Conservation (phyloP, 1,140 invertebrate genomes). For the Drosophila nannoptera region DNA sequence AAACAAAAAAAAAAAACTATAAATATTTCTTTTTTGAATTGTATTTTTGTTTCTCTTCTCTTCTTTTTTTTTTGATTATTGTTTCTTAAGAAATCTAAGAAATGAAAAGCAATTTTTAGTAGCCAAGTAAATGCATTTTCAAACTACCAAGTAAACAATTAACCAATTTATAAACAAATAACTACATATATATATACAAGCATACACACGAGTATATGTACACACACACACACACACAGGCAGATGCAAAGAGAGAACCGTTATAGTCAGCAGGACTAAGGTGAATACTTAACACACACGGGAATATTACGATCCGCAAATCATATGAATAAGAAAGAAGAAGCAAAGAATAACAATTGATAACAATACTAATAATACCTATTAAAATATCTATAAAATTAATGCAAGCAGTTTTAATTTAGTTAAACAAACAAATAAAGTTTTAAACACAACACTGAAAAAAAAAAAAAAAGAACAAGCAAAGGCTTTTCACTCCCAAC, state of each 20-base stretch:
- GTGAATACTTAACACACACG: conserved; percentile 28
- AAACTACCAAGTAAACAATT: conserved; percentile 40
- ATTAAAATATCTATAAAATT: conserved; percentile 39
- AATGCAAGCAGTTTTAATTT: conserved; percentile 54
- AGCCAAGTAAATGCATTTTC: conserved; percentile 53
- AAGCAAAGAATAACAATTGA: conserved; percentile 22
- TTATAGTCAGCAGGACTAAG: conserved; percentile 42
- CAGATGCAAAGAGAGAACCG: conserved; percentile 13
- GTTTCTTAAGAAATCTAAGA: conserved; percentile 32
- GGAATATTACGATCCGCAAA: conserved; percentile 2
- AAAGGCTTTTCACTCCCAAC: too few relatives aligned
- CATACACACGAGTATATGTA: conserved; percentile 15
- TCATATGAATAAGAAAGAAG: conserved; percentile 6
- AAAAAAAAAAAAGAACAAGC: conserved; percentile 12
- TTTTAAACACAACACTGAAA: conserved; percentile 54
- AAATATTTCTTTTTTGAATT: conserved; percentile 20
- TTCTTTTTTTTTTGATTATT: conserved; percentile 40
- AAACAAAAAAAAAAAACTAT: conserved; percentile 11
- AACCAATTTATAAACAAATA: conserved; percentile 66
- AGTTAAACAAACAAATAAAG: conserved; percentile 63
- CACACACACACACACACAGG: background rate
- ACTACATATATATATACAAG: conserved; percentile 16
- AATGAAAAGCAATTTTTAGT: conserved; percentile 47
- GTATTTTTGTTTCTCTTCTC: conserved; percentile 42
- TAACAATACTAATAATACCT: conserved; percentile 16